Evolutionary conservation across 2,888 invertebrate species (phyloP).

Genomic region (Stenchaetothrips biformis): DNA sequence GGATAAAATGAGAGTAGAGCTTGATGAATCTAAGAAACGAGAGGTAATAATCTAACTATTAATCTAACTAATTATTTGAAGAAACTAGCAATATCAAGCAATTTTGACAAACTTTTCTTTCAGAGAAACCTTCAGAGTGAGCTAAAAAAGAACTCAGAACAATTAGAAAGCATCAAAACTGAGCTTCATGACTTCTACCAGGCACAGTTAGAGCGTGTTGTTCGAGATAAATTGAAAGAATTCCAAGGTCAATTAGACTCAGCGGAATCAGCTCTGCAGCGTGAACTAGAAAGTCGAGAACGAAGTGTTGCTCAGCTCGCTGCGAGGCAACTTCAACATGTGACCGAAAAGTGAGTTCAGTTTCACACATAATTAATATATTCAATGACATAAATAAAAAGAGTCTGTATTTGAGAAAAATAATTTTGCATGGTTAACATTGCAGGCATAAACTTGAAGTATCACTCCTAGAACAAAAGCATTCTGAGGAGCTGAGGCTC

Average conservation of each 20-base stretch:
- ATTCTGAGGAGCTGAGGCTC: slow-evolving; percentile 70
- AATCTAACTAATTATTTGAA: too few species aligned
- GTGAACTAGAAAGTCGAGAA: slow-evolving; percentile 58
- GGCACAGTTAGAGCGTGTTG: slow-evolving; percentile 72
- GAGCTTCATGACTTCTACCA: slow-evolving; percentile 72
- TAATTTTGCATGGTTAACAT: slow-evolving; percentile 31
- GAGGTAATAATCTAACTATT: slow-evolving; percentile 41
- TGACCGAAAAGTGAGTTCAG: slow-evolving; percentile 58
- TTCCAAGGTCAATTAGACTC: slow-evolving; percentile 69
- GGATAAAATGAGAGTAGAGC: slow-evolving; percentile 50
- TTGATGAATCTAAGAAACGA: slow-evolving; percentile 51
- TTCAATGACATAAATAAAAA: slow-evolving; percentile 25
- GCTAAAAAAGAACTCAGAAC: slow-evolving; percentile 46
- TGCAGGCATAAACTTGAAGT: slow-evolving; percentile 67
- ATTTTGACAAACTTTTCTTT: slow-evolving; percentile 34
- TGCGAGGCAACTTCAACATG: slow-evolving; percentile 64
- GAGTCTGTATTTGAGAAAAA: neutral
- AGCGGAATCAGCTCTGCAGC: slow-evolving; percentile 60
- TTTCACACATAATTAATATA: slow-evolving; percentile 6
- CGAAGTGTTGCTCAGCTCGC: slow-evolving; percentile 62
- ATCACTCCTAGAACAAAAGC: slow-evolving; percentile 71
- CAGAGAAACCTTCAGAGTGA: slow-evolving; percentile 49
- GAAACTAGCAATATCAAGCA: too few species aligned
- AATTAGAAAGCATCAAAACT: slow-evolving; percentile 58
- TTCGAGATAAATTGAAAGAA: slow-evolving; percentile 68